Base-by-base conservation (phyloP, 2,888 invertebrate species). In the Psococerastis gibbosa region DNA sequence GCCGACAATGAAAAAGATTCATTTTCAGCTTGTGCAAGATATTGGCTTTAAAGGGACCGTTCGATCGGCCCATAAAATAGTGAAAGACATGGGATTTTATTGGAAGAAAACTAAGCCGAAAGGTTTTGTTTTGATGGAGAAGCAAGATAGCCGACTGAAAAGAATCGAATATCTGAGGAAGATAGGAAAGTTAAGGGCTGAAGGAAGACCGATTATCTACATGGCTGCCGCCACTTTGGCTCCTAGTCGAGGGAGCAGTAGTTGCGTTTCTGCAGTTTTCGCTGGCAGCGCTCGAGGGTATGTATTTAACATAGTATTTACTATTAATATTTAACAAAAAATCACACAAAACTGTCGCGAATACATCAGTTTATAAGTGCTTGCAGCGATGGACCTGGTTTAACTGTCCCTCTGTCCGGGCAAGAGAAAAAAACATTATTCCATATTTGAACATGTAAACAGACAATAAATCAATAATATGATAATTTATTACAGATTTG, bases 81-180 rank as follows among this genome's bases (percentile, higher is more conserved):
- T 38, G 5, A 38, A 38, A 17, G 38, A 38, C 15, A n/a, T 38
- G n/a, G 38, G 38, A 4, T 38, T 38, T 20, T 38, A 20, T 11
- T 38, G 38, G 38, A 38, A 17, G 22, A 38, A 38, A 22, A 38
- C 38, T 20, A 38, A 38, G 18, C n/a, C 38, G 8, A 38, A 38
- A 20, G 20, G 38, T 38, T 38, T 18, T 18, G 38, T 38, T 15
- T 38, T 38, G 20, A 38, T 38, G 17, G 38, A 38, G 22, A 38
- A 17, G 20, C 38, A 38, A 18, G 38, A 38, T 20, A 38, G 15
- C 4, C 15, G 38, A 38, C 38, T 38, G 38, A 38, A 38, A 38
- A 38, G 38, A 11, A 38, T 38, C 5, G 38, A 38, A 20, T 38
- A 18, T 20, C 20, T 38, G 20, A 38, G 38, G 11, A 20, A 38